A percentile compares a stretch with the other conserved stretches of the same genome.
phyloP scores from a whole-genome alignment of 2,113 vertebrate genomes.

The Tetraodon nigroviridis region DNA sequence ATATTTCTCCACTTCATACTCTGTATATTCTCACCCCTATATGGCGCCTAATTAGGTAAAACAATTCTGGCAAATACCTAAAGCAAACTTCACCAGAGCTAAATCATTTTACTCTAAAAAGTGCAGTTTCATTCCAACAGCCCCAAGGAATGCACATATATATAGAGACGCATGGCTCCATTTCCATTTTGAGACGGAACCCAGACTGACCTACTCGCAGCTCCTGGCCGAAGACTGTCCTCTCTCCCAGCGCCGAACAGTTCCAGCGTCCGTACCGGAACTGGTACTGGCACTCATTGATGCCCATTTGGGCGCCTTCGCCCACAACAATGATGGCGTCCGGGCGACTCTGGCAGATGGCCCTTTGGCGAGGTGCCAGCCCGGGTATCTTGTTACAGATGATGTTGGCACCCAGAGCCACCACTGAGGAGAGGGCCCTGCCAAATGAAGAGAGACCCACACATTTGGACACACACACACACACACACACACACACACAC shows the following conservation, averaged over 20 bases:
- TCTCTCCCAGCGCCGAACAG: constrained; percentile 96
- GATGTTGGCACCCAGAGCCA: constrained; percentile 84
- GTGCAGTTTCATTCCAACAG: too few relatives aligned
- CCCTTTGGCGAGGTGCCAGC: constrained; percentile 94
- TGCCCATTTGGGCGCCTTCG: constrained; percentile 98
- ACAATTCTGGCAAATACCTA: too few relatives aligned
- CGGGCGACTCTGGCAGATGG: constrained; percentile 98
- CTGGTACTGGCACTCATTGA: constrained; percentile 99
- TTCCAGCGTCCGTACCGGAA: constrained; percentile 98
- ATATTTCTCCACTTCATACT: too few relatives aligned
- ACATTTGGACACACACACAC: constrained; percentile 5
- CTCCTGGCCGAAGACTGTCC: constrained; percentile 97
- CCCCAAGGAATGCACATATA: too few relatives aligned
- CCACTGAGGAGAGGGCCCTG: constrained; percentile 79
- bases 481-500: background rate
- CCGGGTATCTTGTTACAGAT: constrained; percentile 99
- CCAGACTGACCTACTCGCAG: constrained; percentile 98
- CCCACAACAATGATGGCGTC: constrained; percentile 99
- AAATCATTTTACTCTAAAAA: too few relatives aligned
- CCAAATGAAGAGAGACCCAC: constrained; percentile 19
- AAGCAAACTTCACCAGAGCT: too few relatives aligned
- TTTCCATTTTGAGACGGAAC: constrained; percentile 25
- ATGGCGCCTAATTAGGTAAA: too few relatives aligned
- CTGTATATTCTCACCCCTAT: too few relatives aligned
- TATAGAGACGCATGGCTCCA: background rate